Base-by-base conservation (phyloP, 2,113 vertebrate species). In the Corythoichthys intestinalis region DNA sequence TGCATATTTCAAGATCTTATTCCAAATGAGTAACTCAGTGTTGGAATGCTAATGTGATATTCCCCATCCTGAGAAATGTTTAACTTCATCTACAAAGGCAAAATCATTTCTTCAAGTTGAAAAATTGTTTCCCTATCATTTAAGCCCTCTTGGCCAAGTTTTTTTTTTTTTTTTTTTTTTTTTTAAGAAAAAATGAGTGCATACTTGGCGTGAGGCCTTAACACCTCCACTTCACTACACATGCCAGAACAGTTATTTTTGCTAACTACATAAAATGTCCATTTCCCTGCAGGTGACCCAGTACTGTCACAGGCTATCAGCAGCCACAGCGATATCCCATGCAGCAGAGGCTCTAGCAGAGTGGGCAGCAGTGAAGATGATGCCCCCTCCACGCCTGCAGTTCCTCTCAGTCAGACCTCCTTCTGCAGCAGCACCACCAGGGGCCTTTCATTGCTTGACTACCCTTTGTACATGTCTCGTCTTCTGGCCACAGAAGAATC, bases 391-490 rank as follows among this genome's bases (percentile, higher is more conserved):
- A 50, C 76, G 2, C 79, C 78, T 47, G n/a, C 68, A 2, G 67
- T 76, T 1, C 83, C 79, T 4, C 65, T 72, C n/a, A 35, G 75
- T 74, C 89, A 81, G 89, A 90, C 3, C 65, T 76, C 63, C 20
- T 34, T 10, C 20, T 2, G 53, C 0, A 83, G 83, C 3, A 76
- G 82, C 3, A 74, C 65, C 4, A 4, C 84, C 54, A 89, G 50
- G 39, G 87, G 90, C 74, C 88, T 84, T 70, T 84, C 91, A 39
- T 76, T 89, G 65, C 81, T 93, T 44, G 93, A 94, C 81, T 95
- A 95, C 76, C 69, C 70, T 66, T 74, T 74, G 34, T 96, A 95
- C 90, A 95, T 96, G 93, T 81, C 92, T 15, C 87, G 59, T 12
- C 89, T 95, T 0, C 80, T 93, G 69, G 82, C 79, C 0, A 53